Base-by-base conservation (phyloP, 2,888 invertebrate genomes). In the Caenorhabditis auriculariae region DNA sequence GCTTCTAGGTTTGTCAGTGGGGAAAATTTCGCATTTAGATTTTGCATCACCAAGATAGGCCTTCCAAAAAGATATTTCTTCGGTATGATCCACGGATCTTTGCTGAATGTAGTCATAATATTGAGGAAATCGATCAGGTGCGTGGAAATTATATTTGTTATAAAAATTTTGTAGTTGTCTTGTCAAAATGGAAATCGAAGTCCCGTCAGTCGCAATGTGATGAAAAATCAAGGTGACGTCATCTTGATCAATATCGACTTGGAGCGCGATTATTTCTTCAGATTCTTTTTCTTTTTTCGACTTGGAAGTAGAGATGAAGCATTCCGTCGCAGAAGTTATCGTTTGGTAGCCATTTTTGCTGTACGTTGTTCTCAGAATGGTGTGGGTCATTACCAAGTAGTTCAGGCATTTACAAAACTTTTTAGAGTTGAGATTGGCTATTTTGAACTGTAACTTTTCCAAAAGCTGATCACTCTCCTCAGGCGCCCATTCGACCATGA, bases 151-250 rank as follows among this genome's bases (percentile, higher is more conserved):
- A 0, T 21, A 21, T 21, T 24, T 35, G 6, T 32, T n/a, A 26
- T 52, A 48, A 15, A 55, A 23, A 2, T 46, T 42, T 7, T 50
- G 28, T 24, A 73, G 55, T 29, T 69, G 47, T 4, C 57, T 21
- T 28, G 65, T 48, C n/a, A 73, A 62, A 17, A 73, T 39, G 7
- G 49, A 15, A 9, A 74, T 38, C 0, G 67, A 62, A 27, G 42
- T 35, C 12, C 69, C 73, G 45, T 73, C 73, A 6, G 70, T 52
- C 7, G 58, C 42, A 45, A 67, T 65, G 35, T 73, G 72, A 43
- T 73, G 62, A 44, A 70, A 61, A n/a, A 52, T 49, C 4, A 64
- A 23, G 29, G 43, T 26, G 7, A 59, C 28, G 19, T 27, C 17
- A 2, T 26, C 6, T 6, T 32, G 1, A 1, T 24, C n/a, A 4